Conservation (phyloP, 2,113 vertebrate species). For the Mionectes macconnelli region DNA sequence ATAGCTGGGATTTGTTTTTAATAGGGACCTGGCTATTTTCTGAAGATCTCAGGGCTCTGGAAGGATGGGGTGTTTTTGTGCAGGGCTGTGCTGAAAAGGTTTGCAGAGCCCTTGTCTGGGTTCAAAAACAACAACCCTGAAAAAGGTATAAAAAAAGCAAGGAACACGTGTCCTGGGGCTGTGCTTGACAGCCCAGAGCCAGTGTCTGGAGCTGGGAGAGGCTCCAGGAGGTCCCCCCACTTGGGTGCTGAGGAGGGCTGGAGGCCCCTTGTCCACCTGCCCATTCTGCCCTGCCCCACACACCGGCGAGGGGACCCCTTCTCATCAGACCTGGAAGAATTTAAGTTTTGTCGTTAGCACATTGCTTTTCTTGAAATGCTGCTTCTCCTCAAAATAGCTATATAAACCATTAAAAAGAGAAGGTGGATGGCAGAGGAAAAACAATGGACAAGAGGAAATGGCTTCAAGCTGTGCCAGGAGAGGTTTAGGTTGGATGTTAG, state of each 20-base stretch:
- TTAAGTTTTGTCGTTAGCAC: neutral
- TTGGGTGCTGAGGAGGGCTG: neutral
- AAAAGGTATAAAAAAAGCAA: neutral
- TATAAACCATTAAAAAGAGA: neutral
- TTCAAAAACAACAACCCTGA: neutral
- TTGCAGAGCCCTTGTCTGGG: neutral
- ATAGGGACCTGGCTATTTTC: conserved; percentile 21
- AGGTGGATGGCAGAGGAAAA: neutral
- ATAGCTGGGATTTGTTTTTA: conserved; percentile 5
- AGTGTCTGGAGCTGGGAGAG: neutral
- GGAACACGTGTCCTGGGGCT: neutral
- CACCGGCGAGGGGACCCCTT: neutral
- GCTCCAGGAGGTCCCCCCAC: neutral
- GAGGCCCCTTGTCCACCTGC: neutral
- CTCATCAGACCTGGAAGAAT: neutral
- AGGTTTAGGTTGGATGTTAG: neutral
- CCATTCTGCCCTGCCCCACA: neutral
- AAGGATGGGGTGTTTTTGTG: neutral
- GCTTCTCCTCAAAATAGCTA: neutral
- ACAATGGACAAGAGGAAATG: neutral
- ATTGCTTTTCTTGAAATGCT: conserved; percentile 16
- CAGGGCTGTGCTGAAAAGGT: neutral
- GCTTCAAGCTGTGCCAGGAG: neutral
- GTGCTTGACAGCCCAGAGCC: neutral
- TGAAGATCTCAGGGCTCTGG: neutral